Base-by-base conservation (phyloP, 1,140 invertebrate species). In the Calliopsis andreniformis region DNA sequence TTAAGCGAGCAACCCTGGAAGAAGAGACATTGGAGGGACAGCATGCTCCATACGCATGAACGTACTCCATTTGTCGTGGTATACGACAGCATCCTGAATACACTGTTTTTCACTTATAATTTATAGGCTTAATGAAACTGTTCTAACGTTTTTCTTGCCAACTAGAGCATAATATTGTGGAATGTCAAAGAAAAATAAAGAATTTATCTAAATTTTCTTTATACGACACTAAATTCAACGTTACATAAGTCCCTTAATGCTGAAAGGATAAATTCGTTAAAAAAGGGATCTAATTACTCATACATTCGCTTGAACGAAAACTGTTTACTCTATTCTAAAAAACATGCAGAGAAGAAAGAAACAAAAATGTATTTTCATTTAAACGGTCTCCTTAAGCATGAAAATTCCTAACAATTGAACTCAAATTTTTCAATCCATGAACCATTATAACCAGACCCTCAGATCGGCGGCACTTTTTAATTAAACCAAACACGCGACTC, bases 1-100 rank as follows among this genome's bases (percentile, higher is more conserved):
- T 89, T 83, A 87, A 89, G 75, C 80, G 62, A 59, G 53, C 16
- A 35, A 12, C 71, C 70, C 55, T 61, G 62, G 69, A 67, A 35
- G 18, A 20, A 25, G 14, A n/a, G 51, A 49, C 35, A 47, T 10
- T 10, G 69, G 62, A 35, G 18, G 18, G 18, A 6, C 14, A 39
- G 39, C 35, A 45, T 1, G 20, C 32, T 20, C 14, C n/a, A 25
- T 18, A 6, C n/a, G 62, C 14, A 18, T 4, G 39, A 47, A 68
- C 23, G 73, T 39, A 39, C 35, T 39, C 35, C 53, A 77, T 78
- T 84, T 62, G 59, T 80, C 64, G 71, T 47, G 53, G 32, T 62
- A 66, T 28, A 32, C 28, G 45, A 62, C 47, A n/a, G 2, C 20
- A 5, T 49, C 5, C 7, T 0, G 20, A 16, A 16, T 14, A 10